Evolutionary conservation across 92 coral and sea anemone species (phyloP).

Genomic region (Palythoa caribaeorum): DNA sequence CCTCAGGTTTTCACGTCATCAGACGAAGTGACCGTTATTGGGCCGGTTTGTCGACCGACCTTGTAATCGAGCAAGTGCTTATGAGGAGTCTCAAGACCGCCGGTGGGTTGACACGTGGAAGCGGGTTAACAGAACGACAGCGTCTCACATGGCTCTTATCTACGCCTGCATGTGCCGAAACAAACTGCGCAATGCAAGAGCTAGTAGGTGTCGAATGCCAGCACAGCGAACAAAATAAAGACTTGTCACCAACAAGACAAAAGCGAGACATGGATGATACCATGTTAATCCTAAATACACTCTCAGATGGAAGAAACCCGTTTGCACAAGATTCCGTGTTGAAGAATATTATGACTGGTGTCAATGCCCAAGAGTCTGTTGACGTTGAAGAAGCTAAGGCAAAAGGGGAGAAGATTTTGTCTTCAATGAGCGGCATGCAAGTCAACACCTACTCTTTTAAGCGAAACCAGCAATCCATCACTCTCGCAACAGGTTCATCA

Average conservation of each 20-base stretch:
- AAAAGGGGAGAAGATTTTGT: constrained; percentile 26
- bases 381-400: constrained; percentile 42
- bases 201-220: background rate
- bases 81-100: constrained; percentile 57
- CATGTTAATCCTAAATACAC: background rate
- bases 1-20: constrained; percentile 33
- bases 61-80: constrained; percentile 52
- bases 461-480: constrained; percentile 35
- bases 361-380: too few species aligned
- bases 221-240: background rate
- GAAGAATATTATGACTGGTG: constrained; percentile 65
- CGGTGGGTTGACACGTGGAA: constrained; percentile 43
- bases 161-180: constrained; percentile 13
- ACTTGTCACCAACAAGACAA: constrained; percentile 32
- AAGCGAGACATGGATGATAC: constrained; percentile 56
- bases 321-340: background rate
- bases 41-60: constrained; percentile 63
- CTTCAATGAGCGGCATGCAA: constrained; percentile 37
- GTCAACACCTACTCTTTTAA: background rate
- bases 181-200: background rate
- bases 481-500: too few species aligned
- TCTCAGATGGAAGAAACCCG: constrained; percentile 43
- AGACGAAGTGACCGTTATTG: constrained; percentile 59
- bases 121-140: too few species aligned
- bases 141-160: constrained; percentile 53